phyloP scores from a whole-genome alignment of 2,888 invertebrate genomes.

The Habrosyne pyritoides region DNA sequence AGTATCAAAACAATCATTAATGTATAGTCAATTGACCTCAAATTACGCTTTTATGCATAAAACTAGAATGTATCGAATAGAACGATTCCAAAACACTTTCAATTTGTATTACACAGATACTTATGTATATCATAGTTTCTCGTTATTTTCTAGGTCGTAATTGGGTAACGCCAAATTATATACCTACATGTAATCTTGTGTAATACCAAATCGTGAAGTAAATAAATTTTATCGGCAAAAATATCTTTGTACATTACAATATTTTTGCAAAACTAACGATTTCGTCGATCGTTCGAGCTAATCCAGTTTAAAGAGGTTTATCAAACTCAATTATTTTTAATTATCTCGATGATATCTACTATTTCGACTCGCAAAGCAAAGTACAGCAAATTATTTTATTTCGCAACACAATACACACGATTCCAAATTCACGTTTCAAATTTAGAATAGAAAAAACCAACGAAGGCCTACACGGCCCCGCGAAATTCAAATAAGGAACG shows the following conservation, averaged over 20 bases:
- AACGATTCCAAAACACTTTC: conserved; percentile 8
- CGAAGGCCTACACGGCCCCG: conserved; percentile 37
- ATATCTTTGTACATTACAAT: conserved; percentile 55
- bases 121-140: conserved; percentile 7
- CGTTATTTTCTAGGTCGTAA: conserved; percentile 27
- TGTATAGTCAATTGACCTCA: background rate
- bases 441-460: conserved; percentile 65
- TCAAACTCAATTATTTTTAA: background rate
- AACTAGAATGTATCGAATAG: conserved; percentile 6
- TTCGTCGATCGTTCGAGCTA: conserved; percentile 30
- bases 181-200: conserved; percentile 47
- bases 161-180: conserved; percentile 32
- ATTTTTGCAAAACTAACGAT: conserved; percentile 55
- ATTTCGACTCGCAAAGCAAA: conserved; percentile 37
- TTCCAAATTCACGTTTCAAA: conserved; percentile 69
- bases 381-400: conserved; percentile 71
- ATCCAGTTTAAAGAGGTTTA: background rate
- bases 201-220: conserved; percentile 48
- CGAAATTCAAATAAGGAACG: conserved; percentile 75
- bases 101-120: conserved; percentile 4
- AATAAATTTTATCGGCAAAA: conserved; percentile 43
- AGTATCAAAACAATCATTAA: background rate
- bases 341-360: background rate
- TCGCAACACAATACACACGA: conserved; percentile 79
- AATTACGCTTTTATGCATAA: conserved; percentile 8